These are phyloP conservation scores for Noctilio leporinus DNA, from an alignment of 2,113 vertebrate species.

Conservation along the genomic window DNA sequence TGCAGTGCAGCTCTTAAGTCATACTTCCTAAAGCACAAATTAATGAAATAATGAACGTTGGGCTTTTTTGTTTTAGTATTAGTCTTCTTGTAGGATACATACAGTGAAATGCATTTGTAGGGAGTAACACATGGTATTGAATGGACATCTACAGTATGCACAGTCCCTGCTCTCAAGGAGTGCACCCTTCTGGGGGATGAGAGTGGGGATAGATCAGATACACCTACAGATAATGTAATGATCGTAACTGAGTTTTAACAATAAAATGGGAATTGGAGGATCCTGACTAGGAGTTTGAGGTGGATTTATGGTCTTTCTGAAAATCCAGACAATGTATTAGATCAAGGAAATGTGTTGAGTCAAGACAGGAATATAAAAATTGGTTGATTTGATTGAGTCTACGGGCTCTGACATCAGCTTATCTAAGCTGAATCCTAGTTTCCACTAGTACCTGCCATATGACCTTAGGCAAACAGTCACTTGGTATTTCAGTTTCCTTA, in stretches of 20 bases:
- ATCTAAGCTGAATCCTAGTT: neutral
- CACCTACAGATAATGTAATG: neutral
- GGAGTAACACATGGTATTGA: neutral
- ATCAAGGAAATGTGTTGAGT: neutral
- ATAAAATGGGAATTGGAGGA: slow-evolving; percentile 17
- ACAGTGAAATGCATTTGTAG: neutral
- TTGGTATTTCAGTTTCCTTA: neutral
- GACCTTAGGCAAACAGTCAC: neutral
- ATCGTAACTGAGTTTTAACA: neutral
- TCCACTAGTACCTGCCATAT: neutral
- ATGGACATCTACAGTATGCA: neutral
- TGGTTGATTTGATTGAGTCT: neutral
- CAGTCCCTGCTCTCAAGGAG: neutral
- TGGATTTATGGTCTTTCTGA: neutral
- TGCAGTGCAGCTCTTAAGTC: neutral
- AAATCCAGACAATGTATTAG: neutral
- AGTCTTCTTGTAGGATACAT: neutral
- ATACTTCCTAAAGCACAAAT: neutral
- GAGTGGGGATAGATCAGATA: neutral
- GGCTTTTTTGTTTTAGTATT: neutral
- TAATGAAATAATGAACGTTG: neutral
- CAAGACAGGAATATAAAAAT: neutral
- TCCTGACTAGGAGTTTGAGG: neutral
- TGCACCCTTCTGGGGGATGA: neutral
- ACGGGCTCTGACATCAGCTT: neutral